These are phyloP conservation scores for Cygnus olor DNA, from an alignment of 2,797 vertebrate species.

Conservation along the genomic window DNA sequence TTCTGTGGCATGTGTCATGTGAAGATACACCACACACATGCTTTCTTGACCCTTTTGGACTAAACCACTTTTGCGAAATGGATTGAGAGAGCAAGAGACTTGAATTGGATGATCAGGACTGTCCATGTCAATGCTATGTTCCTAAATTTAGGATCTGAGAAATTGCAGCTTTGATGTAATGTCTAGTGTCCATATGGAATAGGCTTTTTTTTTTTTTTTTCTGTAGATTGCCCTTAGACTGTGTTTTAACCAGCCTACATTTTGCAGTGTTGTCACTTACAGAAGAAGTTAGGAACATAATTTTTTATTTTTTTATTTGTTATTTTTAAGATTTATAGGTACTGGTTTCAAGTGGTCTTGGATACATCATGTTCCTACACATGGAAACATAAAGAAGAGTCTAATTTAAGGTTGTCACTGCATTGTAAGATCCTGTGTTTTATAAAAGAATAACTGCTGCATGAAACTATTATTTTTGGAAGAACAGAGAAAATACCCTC, in stretches of 20 bases:
- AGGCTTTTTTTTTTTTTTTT: background rate
- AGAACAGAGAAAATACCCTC: background rate
- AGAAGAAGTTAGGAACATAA: background rate
- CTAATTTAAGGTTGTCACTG: slow-evolving; percentile 11
- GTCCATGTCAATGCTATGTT: background rate
- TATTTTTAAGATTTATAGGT: background rate
- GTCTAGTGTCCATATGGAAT: slow-evolving; percentile 26
- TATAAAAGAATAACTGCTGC: background rate
- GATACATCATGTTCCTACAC: background rate
- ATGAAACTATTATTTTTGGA: background rate
- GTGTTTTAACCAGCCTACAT: background rate
- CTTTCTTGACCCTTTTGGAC: background rate
- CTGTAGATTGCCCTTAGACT: background rate
- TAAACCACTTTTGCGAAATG: background rate
- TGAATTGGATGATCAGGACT: background rate
- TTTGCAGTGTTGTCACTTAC: background rate
- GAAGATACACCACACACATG: background rate
- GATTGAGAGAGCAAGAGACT: background rate
- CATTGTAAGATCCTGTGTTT: background rate
- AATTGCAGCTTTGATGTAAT: background rate
- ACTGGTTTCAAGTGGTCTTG: background rate
- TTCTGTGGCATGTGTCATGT: background rate
- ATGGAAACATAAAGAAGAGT: background rate
- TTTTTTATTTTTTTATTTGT: background rate
- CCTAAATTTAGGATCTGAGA: background rate